A percentile compares a stretch with the other conserved stretches of the same genome.
Evolutionary conservation across 2,888 invertebrate genomes (phyloP).

Genomic region (Zaprionus bogoriensis): DNA sequence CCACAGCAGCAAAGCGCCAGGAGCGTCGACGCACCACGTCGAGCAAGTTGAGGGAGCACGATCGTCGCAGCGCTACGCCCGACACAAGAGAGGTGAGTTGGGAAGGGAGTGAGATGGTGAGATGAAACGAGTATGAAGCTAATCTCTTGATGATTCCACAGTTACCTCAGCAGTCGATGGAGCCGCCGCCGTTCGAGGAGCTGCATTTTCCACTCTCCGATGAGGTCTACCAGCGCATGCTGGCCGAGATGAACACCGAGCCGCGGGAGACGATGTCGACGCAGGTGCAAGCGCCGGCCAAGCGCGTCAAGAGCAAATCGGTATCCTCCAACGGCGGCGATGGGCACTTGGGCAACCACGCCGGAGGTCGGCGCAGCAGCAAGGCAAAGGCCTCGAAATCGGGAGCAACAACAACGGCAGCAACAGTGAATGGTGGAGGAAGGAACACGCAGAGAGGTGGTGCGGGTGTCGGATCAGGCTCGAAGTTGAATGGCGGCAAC

Average conservation of each 20-base stretch:
- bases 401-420: constrained; percentile 9
- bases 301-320: constrained; percentile 66
- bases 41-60: constrained; percentile 67
- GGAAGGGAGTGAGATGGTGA: not conserved
- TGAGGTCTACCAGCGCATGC: constrained; percentile 87
- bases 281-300: not conserved
- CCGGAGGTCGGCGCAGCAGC: constrained; percentile 59
- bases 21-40: constrained; percentile 82
- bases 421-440: constrained; percentile 14
- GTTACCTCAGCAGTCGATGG: constrained; percentile 84
- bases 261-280: constrained; percentile 23
- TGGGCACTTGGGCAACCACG: constrained; percentile 16
- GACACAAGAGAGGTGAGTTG: constrained; percentile 82
- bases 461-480: not conserved
- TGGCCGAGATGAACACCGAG: constrained; percentile 77
- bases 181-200: constrained; percentile 88
- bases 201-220: constrained; percentile 90
- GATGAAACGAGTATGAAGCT: too few relatives aligned
- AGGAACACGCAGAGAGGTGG: constrained; percentile 3
- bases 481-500: constrained; percentile 27
- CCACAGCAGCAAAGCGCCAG: constrained; percentile 53
- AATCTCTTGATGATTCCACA: not conserved
- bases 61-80: constrained; percentile 84
- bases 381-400: constrained; percentile 50
- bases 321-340: constrained; percentile 62